Evolutionary conservation across 1,140 invertebrate genomes (phyloP).

Genomic region (Drosophila busckii): DNA sequence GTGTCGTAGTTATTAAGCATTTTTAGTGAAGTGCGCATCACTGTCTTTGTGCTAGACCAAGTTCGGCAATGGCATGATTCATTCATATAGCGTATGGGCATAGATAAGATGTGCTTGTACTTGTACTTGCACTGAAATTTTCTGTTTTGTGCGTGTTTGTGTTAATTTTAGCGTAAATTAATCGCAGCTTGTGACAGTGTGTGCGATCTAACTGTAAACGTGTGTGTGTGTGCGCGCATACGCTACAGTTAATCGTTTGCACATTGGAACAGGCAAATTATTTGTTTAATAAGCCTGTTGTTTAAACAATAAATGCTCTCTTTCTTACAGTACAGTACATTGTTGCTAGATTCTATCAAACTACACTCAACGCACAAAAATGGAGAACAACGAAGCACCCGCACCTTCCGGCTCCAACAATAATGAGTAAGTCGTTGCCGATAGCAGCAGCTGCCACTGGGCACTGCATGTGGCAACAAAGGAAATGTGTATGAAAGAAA

Average conservation of each 20-base stretch:
- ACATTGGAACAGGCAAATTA: too few relatives aligned
- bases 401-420: conserved; percentile 59
- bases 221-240: background rate
- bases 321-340: conserved; percentile 5
- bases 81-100: conserved; percentile 16
- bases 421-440: conserved; percentile 55
- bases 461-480: too few relatives aligned
- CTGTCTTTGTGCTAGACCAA: conserved; percentile 20
- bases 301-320: conserved; percentile 3
- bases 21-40: conserved; percentile 8
- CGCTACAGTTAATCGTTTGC: too few relatives aligned
- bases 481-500: background rate
- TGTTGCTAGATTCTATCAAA: too few relatives aligned
- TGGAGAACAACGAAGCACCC: conserved; percentile 66
- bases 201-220: background rate
- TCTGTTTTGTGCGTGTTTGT: conserved; percentile 18
- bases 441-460: background rate
- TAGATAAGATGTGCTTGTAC: conserved; percentile 51
- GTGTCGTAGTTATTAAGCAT: too few relatives aligned
- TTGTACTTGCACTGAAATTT: conserved; percentile 11
- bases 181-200: conserved; percentile 12
- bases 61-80: conserved; percentile 30
- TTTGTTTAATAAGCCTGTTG: too few relatives aligned
- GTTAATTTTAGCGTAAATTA: conserved; percentile 20
- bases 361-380: conserved; percentile 27